phyloP scores from a whole-genome alignment of 2,113 vertebrate genomes.

The Aptenodytes patagonicus region DNA sequence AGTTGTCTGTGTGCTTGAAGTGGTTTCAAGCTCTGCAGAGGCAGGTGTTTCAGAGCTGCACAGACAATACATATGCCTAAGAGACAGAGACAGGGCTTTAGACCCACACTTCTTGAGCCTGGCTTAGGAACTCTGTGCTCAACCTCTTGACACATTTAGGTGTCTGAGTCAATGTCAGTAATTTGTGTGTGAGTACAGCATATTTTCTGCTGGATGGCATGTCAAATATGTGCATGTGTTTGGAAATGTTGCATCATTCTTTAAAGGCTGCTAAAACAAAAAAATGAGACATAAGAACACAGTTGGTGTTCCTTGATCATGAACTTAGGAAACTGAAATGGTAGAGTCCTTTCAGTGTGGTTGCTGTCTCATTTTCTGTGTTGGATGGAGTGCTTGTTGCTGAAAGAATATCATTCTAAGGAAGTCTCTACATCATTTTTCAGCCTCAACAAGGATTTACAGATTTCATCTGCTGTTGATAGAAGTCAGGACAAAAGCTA shows the following conservation, averaged over 20 bases:
- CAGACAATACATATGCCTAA: background rate
- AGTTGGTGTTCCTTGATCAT: background rate
- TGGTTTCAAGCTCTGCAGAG: background rate
- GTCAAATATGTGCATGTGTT: background rate
- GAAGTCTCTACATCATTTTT: background rate
- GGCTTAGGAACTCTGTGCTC: background rate
- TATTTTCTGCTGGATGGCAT: background rate
- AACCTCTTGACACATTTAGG: background rate
- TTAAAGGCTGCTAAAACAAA: background rate
- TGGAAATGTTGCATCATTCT: background rate
- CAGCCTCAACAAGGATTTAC: background rate
- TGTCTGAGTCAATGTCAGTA: background rate
- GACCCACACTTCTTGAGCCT: background rate
- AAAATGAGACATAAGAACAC: background rate
- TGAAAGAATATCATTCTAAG: background rate
- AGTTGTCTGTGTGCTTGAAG: background rate
- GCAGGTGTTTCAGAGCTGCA: background rate
- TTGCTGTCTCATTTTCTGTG: background rate
- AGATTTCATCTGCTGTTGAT: background rate
- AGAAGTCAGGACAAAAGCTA: background rate
- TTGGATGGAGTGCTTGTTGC: background rate
- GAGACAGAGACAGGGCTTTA: background rate
- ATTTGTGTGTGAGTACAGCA: background rate
- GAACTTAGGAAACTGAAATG: background rate
- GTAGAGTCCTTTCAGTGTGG: background rate